Conservation (phyloP, 2,888 invertebrate genomes). For the Himalopsyche tibetana region DNA sequence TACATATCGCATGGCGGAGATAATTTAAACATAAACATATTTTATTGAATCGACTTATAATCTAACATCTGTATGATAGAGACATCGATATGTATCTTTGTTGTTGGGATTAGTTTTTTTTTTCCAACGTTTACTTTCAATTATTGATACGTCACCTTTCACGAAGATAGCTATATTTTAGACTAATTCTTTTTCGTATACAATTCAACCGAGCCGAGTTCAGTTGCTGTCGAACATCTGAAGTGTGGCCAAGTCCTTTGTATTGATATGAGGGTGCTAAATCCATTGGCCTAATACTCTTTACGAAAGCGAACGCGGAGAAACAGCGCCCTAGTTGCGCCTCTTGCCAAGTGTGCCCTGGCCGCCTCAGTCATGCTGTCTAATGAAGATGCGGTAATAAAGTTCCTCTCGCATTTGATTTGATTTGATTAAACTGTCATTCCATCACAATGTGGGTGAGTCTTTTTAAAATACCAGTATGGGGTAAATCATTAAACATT, state of each 20-base stretch:
- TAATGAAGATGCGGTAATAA: not conserved
- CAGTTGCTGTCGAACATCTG: slow-evolving; percentile 28
- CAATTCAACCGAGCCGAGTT: not conserved
- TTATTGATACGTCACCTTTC: not conserved
- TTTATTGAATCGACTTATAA: no score
- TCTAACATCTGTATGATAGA: no score
- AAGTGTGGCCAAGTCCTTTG: slow-evolving; percentile 7
- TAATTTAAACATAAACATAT: no score
- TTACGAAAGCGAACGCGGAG: slow-evolving; percentile 1
- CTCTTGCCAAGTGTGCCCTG: slow-evolving; percentile 38
- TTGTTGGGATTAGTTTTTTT: no score
- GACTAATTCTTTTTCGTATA: slow-evolving; percentile 28
- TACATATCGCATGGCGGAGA: no score
- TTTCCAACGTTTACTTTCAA: no score
- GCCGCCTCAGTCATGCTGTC: slow-evolving; percentile 32
- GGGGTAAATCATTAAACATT: no score
- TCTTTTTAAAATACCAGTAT: no score
- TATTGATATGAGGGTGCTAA: slow-evolving; percentile 31
- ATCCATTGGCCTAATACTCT: slow-evolving; percentile 32
- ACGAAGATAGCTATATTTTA: not conserved
- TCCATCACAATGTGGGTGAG: not conserved
- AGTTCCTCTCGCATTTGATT: slow-evolving; percentile 17
- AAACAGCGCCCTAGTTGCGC: not conserved
- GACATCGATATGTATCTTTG: no score
- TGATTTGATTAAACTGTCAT: not conserved